A percentile compares a stretch with the other conserved stretches of the same genome.
These are phyloP conservation scores for Agapornis canus DNA, from an alignment of 2,797 vertebrate genomes.

Conservation along the genomic window DNA sequence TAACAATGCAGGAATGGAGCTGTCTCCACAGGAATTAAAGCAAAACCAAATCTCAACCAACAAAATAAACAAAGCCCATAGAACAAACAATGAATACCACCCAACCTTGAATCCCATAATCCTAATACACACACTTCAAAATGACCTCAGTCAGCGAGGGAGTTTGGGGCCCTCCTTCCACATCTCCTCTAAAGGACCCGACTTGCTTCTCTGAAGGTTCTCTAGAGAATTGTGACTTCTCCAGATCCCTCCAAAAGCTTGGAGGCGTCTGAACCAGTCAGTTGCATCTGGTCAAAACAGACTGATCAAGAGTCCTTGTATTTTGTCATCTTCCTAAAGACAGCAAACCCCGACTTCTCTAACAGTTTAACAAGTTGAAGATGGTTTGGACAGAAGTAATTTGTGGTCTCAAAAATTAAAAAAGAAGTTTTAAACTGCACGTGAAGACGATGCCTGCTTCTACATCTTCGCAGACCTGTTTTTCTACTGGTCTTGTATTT, in stretches of 20 bases:
- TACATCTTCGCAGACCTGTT: background rate
- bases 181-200: rapidly evolving
- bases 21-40: background rate
- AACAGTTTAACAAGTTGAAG: background rate
- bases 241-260: background rate
- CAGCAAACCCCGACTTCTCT: background rate
- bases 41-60: background rate
- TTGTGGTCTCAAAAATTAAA: background rate
- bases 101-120: background rate
- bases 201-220: background rate
- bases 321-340: background rate
- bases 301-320: background rate
- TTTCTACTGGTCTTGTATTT: background rate
- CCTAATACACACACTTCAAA: background rate
- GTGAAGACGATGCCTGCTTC: background rate
- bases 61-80: background rate
- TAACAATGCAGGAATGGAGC: conserved; percentile 1
- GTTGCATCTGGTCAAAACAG: background rate
- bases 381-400: background rate
- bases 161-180: background rate
- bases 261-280: background rate
- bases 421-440: background rate
- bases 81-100: background rate
- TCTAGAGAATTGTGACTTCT: background rate
- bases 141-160: background rate